Percentiles rank a stretch among this genome's conserved stretches.
Evolutionary conservation across 2,888 invertebrate genomes (phyloP).

Genomic region (Ormia ochracea): DNA sequence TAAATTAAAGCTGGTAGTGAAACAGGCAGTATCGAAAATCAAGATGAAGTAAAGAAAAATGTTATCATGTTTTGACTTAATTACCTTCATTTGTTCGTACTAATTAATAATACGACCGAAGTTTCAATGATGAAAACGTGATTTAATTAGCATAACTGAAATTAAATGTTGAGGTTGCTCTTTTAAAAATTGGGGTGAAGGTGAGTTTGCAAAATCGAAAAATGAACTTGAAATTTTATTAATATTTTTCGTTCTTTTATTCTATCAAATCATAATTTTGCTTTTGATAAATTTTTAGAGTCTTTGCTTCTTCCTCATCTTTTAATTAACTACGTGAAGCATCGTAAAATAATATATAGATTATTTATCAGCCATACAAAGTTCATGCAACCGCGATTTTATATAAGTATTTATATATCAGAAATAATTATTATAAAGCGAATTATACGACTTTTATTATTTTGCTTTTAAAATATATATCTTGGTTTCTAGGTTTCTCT

Average conservation of each 20-base stretch:
- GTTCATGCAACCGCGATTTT: too few species aligned
- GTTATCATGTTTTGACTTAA: not conserved
- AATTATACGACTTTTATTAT: too few species aligned
- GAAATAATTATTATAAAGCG: too few species aligned
- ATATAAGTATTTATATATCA: too few species aligned
- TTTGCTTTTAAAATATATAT: too few species aligned
- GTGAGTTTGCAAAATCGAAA: not conserved
- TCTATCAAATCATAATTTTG: not conserved
- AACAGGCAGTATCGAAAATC: not conserved
- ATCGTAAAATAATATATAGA: too few species aligned
- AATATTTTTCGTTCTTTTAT: not conserved
- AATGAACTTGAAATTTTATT: not conserved
- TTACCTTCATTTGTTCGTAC: conserved; percentile 19
- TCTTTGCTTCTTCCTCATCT: not conserved
- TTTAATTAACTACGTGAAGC: too few species aligned
- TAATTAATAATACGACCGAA: not conserved
- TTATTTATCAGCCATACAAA: too few species aligned
- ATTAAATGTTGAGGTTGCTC: conserved; percentile 6
- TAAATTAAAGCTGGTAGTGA: conserved; percentile 33
- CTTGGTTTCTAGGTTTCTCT: too few species aligned
- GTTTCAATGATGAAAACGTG: not conserved
- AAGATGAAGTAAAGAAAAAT: conserved; percentile 3
- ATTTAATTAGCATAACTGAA: conserved; percentile 18
- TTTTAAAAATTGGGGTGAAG: conserved; percentile 34
- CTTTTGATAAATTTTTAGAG: not conserved